These are phyloP conservation scores for Entomobrya proxima DNA, from an alignment of 2,888 invertebrate genomes.

Conservation along the genomic window DNA sequence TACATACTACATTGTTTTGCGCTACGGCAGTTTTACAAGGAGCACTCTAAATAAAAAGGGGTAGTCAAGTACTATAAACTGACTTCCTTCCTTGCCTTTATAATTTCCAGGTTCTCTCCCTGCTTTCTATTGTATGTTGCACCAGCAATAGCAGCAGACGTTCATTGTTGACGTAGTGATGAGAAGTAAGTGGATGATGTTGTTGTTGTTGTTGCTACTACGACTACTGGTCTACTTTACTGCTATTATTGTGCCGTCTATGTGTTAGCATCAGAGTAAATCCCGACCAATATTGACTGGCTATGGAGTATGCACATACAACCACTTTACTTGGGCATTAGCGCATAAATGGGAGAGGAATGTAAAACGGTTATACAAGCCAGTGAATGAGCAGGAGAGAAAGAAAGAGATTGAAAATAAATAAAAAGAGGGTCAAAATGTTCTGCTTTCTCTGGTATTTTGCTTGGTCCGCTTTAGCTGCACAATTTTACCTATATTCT, in stretches of 20 bases:
- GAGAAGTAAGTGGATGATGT: background rate
- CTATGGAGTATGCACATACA: background rate
- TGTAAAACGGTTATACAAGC: background rate
- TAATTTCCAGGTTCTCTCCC: slow-evolving; percentile 32
- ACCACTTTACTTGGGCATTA: slow-evolving; percentile 29
- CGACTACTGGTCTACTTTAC: background rate
- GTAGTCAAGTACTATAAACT: slow-evolving; percentile 46
- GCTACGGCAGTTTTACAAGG: slow-evolving; percentile 10
- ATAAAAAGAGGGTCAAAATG: slow-evolving; percentile 25
- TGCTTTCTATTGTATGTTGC: background rate
- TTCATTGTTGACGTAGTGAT: slow-evolving; percentile 8
- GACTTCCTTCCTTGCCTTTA: slow-evolving; percentile 49
- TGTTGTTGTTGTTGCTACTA: background rate
- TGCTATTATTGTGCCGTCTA: no score
- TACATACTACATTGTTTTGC: slow-evolving; percentile 1
- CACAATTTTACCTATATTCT: no score
- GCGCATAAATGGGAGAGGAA: slow-evolving; percentile 1
- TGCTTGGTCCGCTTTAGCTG: background rate
- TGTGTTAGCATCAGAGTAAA: no score
- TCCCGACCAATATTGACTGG: no score
- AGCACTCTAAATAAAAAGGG: slow-evolving; percentile 40
- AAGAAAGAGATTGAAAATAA: slow-evolving; percentile 45
- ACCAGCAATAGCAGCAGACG: background rate
- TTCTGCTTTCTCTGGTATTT: background rate
- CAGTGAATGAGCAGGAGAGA: background rate